Evolutionary conservation across 2,113 vertebrate genomes (phyloP).

Genomic region (Benitochromis conjunctus): DNA sequence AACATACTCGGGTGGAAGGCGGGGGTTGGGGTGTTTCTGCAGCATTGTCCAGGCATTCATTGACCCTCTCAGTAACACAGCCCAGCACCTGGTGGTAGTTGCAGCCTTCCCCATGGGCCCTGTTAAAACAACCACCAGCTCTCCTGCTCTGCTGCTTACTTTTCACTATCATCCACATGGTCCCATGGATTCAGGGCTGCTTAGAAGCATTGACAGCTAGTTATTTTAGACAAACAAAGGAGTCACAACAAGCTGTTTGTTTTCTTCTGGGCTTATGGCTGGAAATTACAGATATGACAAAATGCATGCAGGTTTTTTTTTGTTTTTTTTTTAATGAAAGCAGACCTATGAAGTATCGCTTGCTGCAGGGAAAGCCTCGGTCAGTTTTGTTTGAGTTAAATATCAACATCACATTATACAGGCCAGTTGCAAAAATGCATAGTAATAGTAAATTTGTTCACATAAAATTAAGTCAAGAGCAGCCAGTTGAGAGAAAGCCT

Average conservation of each 20-base stretch:
- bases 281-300: neutral
- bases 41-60: conserved; percentile 56
- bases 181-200: neutral
- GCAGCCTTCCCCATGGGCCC: conserved; percentile 58
- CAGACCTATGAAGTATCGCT: neutral
- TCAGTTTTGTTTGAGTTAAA: neutral
- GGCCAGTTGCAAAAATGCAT: neutral
- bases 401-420: neutral
- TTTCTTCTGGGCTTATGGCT: neutral
- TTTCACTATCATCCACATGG: conserved; percentile 30
- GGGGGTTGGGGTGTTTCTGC: conserved; percentile 43
- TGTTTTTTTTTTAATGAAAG: neutral
- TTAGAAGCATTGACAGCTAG: conserved; percentile 26
- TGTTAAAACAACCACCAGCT: conserved; percentile 67
- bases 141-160: conserved; percentile 18
- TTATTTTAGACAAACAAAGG: conserved; percentile 6
- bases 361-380: neutral
- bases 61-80: conserved; percentile 62
- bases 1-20: conserved; percentile 5
- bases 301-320: neutral
- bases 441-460: neutral
- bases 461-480: neutral
- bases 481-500: neutral
- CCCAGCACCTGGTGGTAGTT: conserved; percentile 70
- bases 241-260: neutral